phyloP scores from a whole-genome alignment of 1,140 invertebrate species.

The Lucilia sericata region DNA sequence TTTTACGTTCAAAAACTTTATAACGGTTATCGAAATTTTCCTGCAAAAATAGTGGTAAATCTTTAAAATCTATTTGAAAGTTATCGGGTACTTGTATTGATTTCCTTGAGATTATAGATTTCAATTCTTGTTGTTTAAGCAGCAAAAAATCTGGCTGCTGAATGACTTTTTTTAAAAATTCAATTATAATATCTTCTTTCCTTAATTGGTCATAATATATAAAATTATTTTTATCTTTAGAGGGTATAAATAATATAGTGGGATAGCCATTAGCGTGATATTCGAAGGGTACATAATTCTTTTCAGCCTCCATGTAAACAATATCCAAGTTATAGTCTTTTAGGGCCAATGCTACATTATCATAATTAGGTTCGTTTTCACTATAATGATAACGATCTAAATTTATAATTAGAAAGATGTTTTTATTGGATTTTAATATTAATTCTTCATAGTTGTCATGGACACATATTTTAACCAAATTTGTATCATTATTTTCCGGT shows the following conservation, averaged over 20 bases:
- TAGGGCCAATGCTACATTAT: too few species aligned
- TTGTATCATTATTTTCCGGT: too few species aligned
- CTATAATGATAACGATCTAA: too few species aligned
- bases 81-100: not conserved
- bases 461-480: too few species aligned
- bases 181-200: not conserved
- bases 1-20: not conserved
- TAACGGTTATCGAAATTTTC: not conserved
- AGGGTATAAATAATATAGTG: conserved; percentile 30
- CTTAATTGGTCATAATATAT: not conserved
- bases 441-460: too few species aligned
- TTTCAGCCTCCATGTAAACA: conserved; percentile 40
- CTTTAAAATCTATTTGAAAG: not conserved
- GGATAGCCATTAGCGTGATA: conserved; percentile 37
- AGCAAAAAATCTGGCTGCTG: not conserved
- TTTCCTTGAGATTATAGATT: not conserved
- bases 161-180: not conserved
- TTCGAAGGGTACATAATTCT: conserved; percentile 42
- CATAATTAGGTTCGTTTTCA: too few species aligned
- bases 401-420: too few species aligned
- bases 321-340: too few species aligned
- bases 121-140: not conserved
- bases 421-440: too few species aligned
- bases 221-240: conserved; percentile 37
- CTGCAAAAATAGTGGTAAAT: not conserved